These are phyloP conservation scores for Hozukius guyotensis DNA, from an alignment of 2,797 vertebrate genomes.

Conservation along the genomic window DNA sequence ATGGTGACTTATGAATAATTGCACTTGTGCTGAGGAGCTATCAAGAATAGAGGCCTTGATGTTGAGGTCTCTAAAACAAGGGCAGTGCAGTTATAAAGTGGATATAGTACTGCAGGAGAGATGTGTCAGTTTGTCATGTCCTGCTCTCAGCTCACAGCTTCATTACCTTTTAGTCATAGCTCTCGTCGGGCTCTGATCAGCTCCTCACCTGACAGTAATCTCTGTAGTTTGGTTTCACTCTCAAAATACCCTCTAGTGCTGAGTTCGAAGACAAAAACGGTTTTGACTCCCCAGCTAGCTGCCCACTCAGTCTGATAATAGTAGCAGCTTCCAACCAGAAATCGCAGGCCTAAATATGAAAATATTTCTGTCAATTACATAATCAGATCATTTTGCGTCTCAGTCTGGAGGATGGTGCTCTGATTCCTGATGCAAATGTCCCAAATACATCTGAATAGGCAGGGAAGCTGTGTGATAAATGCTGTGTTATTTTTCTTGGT, in stretches of 20 bases:
- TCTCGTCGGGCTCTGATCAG: conserved; percentile 38
- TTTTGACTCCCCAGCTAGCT: conserved; percentile 29
- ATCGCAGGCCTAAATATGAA: conserved; percentile 36
- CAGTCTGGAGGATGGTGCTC: conserved; percentile 25
- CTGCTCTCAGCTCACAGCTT: conserved; percentile 38
- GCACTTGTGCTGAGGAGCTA: not conserved
- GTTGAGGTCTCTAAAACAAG: conserved; percentile 24
- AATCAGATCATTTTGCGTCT: conserved; percentile 41
- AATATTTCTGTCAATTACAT: conserved; percentile 47
- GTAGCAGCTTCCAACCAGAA: conserved; percentile 21
- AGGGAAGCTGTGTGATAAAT: conserved; percentile 12
- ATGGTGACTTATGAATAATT: conserved; percentile 6
- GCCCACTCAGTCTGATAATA: conserved; percentile 40
- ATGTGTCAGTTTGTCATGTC: conserved; percentile 50
- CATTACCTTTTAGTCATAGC: conserved; percentile 49
- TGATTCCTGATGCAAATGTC: conserved; percentile 32
- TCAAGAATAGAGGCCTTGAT: conserved; percentile 25
- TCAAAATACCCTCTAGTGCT: conserved; percentile 9
- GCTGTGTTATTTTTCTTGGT: conserved; percentile 12
- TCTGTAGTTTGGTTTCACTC: conserved; percentile 11
- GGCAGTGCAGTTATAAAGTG: conserved; percentile 9
- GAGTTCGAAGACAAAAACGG: conserved; percentile 17
- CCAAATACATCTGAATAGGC: conserved; percentile 32
- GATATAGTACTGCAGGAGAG: conserved; percentile 4
- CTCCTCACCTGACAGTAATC: conserved; percentile 46